These are phyloP conservation scores for Globodera rostochiensis DNA, from an alignment of 1,140 invertebrate species.

Conservation along the genomic window DNA sequence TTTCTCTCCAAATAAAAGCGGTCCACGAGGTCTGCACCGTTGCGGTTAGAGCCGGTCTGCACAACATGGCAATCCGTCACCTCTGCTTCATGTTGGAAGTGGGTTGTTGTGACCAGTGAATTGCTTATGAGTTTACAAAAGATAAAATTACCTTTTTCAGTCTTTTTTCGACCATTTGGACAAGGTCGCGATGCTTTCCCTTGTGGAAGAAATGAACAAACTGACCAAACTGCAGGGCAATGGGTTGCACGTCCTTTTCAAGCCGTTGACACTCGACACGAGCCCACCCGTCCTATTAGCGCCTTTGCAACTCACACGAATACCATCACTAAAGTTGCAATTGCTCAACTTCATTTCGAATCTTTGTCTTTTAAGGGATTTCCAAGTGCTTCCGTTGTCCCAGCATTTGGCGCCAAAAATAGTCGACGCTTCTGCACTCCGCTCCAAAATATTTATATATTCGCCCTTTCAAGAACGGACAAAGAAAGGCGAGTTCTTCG, in stretches of 20 bases:
- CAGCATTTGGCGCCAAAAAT: slow-evolving; percentile 58
- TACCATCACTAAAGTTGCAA: slow-evolving; percentile 56
- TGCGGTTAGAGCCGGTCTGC: slow-evolving; percentile 52
- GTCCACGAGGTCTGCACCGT: slow-evolving; percentile 63
- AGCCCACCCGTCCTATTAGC: slow-evolving; percentile 49
- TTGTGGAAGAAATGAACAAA: slow-evolving; percentile 59
- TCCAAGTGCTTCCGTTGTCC: slow-evolving; percentile 52
- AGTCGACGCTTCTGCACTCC: slow-evolving; percentile 27
- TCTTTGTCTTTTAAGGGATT: slow-evolving; percentile 46
- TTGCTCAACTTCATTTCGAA: slow-evolving; percentile 6
- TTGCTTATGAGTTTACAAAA: slow-evolving; percentile 9
- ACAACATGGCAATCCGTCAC: slow-evolving; percentile 62
- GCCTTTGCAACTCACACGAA: slow-evolving; percentile 60
- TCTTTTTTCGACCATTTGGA: slow-evolving; percentile 60
- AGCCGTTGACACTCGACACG: slow-evolving; percentile 51
- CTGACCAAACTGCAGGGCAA: slow-evolving; percentile 35
- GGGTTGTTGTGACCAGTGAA: background rate
- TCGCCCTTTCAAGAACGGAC: slow-evolving; percentile 60
- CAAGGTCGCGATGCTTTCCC: slow-evolving; percentile 33
- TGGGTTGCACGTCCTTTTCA: slow-evolving; percentile 45
- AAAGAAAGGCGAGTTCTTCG: slow-evolving; percentile 41
- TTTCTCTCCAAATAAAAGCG: slow-evolving; percentile 60
- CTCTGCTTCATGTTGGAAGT: slow-evolving; percentile 62
- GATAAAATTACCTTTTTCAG: slow-evolving; percentile 31
- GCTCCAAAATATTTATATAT: slow-evolving; percentile 61